Percentiles rank a stretch among this genome's conserved stretches.
phyloP scores from a whole-genome alignment of 2,797 vertebrate species.

The Phoeniculus purpureus region DNA sequence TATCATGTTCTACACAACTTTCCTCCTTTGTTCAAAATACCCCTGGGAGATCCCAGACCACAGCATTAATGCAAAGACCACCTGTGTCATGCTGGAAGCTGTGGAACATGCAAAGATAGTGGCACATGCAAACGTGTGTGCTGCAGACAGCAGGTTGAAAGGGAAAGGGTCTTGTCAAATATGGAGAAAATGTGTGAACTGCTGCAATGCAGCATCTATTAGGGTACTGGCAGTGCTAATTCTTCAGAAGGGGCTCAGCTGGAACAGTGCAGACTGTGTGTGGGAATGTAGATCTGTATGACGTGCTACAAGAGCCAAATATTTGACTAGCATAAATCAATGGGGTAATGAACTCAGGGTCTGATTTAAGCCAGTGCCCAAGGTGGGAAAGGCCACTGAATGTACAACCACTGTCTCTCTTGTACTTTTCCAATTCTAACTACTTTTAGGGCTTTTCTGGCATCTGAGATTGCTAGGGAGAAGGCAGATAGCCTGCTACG shows the following conservation, averaged over 20 bases:
- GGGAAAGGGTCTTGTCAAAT: background rate
- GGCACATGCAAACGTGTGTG: background rate
- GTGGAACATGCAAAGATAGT: background rate
- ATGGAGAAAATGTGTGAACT: background rate
- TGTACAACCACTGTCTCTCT: background rate
- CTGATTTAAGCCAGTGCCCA: background rate
- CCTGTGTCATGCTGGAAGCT: background rate
- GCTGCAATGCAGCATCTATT: background rate
- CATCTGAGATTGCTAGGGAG: background rate
- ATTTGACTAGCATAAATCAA: background rate
- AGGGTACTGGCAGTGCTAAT: background rate
- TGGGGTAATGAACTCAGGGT: background rate
- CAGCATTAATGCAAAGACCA: background rate
- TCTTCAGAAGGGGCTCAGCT: background rate
- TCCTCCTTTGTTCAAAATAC: background rate
- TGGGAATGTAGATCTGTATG: background rate
- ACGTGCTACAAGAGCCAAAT: background rate
- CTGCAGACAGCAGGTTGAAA: background rate
- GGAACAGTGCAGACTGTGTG: background rate
- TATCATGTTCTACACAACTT: background rate
- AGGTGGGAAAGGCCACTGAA: slow-evolving; percentile 15
- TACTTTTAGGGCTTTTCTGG: slow-evolving; percentile 25
- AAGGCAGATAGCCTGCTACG: background rate
- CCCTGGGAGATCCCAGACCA: background rate
- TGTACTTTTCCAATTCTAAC: slow-evolving; percentile 25